Evolutionary conservation across 2,888 invertebrate genomes (phyloP).

Genomic region (Agonopterix alstromeriana): DNA sequence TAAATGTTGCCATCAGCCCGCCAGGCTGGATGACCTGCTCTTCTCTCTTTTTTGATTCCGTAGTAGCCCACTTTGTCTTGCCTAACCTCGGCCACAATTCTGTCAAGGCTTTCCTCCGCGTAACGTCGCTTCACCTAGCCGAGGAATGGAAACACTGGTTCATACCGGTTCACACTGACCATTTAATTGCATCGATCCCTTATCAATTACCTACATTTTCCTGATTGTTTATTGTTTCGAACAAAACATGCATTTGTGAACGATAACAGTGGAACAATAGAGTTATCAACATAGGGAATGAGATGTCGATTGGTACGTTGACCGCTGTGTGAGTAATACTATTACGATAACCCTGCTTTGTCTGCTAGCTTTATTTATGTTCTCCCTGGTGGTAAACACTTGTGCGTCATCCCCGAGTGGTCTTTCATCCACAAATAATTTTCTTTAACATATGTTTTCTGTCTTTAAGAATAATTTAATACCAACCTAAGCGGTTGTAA

Average conservation of each 20-base stretch:
- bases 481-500: too few relatives aligned
- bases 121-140: too few relatives aligned
- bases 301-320: constrained; percentile 49
- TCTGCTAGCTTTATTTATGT: constrained; percentile 57
- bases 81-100: too few relatives aligned
- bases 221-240: constrained; percentile 3
- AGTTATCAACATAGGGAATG: constrained; percentile 49
- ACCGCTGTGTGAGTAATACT: constrained; percentile 52
- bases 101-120: too few relatives aligned
- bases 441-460: constrained; percentile 34
- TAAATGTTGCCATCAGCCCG: too few relatives aligned
- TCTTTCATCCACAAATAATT: constrained; percentile 61
- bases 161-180: too few relatives aligned
- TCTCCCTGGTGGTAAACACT: constrained; percentile 66
- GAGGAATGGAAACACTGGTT: too few relatives aligned
- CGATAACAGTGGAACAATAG: constrained; percentile 34
- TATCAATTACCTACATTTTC: constrained; percentile 2
- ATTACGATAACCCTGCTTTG: constrained; percentile 54
- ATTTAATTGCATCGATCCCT: background rate
- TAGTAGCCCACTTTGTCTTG: too few relatives aligned
- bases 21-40: too few relatives aligned
- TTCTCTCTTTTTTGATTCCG: too few relatives aligned
- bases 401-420: constrained; percentile 62
- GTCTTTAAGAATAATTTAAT: constrained; percentile 4
- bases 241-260: constrained; percentile 8